These are phyloP conservation scores for Atethmia centrago DNA, from an alignment of 2,888 invertebrate species.

Conservation along the genomic window DNA sequence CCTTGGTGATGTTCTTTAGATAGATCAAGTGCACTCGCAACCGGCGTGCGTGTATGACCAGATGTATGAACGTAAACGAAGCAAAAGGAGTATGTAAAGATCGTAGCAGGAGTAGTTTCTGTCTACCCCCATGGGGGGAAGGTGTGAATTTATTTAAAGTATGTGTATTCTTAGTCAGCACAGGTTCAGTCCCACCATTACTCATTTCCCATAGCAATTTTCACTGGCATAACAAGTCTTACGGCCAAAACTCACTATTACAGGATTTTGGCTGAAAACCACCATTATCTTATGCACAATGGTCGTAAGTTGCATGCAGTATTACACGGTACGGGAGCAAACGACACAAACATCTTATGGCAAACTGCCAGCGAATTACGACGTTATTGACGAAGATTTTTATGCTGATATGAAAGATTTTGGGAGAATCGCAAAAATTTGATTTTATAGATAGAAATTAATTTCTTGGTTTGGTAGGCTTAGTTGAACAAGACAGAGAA, in stretches of 20 bases:
- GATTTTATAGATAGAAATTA: background rate
- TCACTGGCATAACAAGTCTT: background rate
- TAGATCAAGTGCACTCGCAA: background rate
- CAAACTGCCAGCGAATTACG: constrained; percentile 39
- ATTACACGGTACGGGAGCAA: constrained; percentile 11
- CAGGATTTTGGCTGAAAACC: constrained; percentile 38
- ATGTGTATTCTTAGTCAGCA: background rate
- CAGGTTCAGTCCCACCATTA: background rate
- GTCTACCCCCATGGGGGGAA: background rate
- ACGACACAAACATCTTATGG: constrained; percentile 31
- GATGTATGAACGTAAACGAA: background rate
- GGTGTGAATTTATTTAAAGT: background rate
- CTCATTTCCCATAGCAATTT: background rate
- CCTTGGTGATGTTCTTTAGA: background rate
- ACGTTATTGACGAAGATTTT: constrained; percentile 23
- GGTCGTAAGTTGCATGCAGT: constrained; percentile 28
- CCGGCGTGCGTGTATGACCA: background rate
- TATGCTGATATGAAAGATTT: background rate
- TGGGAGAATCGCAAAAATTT: constrained; percentile 3
- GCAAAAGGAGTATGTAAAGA: background rate
- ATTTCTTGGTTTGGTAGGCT: background rate
- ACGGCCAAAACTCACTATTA: background rate
- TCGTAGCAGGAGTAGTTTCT: background rate
- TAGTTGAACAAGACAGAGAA: background rate
- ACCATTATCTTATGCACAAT: constrained; percentile 41